phyloP scores from a whole-genome alignment of 2,113 vertebrate genomes.

The Urocitellus parryii region DNA sequence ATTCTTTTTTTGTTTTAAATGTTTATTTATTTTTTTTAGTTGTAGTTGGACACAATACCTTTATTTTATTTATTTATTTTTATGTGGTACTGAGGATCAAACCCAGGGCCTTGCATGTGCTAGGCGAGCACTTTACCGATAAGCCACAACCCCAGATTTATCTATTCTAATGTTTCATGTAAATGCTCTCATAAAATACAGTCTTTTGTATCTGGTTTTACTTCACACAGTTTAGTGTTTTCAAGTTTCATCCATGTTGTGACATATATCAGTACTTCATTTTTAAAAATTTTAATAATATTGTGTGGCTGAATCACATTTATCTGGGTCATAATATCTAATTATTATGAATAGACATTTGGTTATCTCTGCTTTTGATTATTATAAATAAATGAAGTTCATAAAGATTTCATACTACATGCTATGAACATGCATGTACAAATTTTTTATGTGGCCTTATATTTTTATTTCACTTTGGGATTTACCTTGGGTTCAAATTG shows the following conservation, averaged over 20 bases:
- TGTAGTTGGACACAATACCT: no score
- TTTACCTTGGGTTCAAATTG: not conserved
- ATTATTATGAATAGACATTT: not conserved
- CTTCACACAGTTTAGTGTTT: conserved; percentile 1
- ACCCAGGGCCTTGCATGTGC: no score
- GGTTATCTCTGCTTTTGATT: not conserved
- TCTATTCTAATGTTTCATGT: not conserved
- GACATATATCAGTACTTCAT: not conserved
- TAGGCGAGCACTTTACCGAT: no score
- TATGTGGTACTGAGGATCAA: no score
- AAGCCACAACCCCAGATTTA: no score
- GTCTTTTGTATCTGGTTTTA: not conserved
- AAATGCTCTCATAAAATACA: not conserved
- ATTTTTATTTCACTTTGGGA: not conserved
- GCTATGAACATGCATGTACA: not conserved
- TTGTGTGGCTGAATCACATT: not conserved
- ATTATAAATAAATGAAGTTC: not conserved
- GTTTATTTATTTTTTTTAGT: no score
- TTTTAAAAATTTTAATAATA: not conserved
- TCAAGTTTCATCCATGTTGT: not conserved
- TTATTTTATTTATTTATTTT: no score
- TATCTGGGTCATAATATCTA: not conserved
- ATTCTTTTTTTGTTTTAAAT: not conserved
- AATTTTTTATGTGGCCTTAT: not conserved
- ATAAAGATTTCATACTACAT: no score